These are phyloP conservation scores for Acrossocheilus wenchowensis DNA, from an alignment of 2,797 vertebrate genomes.

Conservation along the genomic window DNA sequence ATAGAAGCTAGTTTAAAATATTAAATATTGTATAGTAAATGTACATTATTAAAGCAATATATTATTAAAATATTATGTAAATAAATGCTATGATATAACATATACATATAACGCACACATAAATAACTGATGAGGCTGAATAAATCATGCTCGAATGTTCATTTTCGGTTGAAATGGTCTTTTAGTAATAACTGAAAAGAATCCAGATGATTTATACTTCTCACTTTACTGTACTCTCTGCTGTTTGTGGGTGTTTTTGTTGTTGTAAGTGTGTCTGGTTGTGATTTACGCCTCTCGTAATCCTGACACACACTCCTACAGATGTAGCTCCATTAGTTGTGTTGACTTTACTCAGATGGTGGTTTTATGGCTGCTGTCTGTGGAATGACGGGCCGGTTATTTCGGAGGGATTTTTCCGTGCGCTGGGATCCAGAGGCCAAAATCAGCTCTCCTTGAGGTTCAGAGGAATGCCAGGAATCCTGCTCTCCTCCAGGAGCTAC, in stretches of 20 bases:
- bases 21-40: too few relatives aligned
- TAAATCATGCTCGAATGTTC: not conserved
- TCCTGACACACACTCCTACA: not conserved
- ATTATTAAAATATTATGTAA: too few relatives aligned
- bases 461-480: not conserved
- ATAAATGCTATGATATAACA: too few relatives aligned
- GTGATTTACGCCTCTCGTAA: not conserved
- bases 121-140: too few relatives aligned
- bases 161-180: not conserved
- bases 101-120: too few relatives aligned
- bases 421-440: not conserved
- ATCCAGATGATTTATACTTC: not conserved
- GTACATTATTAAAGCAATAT: too few relatives aligned
- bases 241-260: not conserved
- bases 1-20: too few relatives aligned
- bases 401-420: not conserved
- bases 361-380: not conserved
- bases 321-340: not conserved
- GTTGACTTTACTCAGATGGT: not conserved
- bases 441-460: conserved; percentile 16
- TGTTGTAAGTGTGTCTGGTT: not conserved
- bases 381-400: not conserved
- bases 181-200: not conserved
- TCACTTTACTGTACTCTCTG: not conserved
- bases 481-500: not conserved